phyloP scores from a whole-genome alignment of 2,797 vertebrate genomes.

The Manis javanica region DNA sequence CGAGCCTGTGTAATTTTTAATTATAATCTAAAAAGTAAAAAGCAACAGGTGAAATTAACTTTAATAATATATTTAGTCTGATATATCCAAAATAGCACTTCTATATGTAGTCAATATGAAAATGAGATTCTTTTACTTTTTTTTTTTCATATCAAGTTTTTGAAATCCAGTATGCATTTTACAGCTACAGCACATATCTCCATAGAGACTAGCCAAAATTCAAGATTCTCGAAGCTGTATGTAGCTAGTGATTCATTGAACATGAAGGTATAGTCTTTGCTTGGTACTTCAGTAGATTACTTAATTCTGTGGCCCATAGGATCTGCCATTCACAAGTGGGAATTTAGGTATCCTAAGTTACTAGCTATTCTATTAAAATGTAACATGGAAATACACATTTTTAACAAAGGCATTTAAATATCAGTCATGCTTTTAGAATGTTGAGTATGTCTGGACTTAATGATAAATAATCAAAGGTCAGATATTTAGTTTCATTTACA shows the following conservation, averaged over 20 bases:
- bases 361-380: slow-evolving; percentile 47
- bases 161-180: neutral
- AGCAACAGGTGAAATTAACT: neutral
- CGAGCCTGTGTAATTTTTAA: neutral
- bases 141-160: neutral
- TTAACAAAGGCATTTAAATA: neutral
- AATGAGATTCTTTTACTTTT: neutral
- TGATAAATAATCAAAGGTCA: neutral
- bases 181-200: neutral
- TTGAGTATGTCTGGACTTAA: slow-evolving; percentile 19
- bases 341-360: neutral
- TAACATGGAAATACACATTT: slow-evolving; percentile 2
- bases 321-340: neutral
- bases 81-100: slow-evolving; percentile 7
- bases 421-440: slow-evolving; percentile 39
- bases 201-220: neutral
- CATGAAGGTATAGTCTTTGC: neutral
- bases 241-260: neutral
- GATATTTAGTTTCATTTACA: slow-evolving; percentile 39
- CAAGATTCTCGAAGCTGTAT: neutral
- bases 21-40: slow-evolving; percentile 11
- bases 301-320: neutral
- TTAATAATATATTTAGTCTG: slow-evolving; percentile 1
- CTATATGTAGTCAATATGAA: neutral
- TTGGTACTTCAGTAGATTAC: neutral